These are phyloP conservation scores for Sycobia sp. DNA, from an alignment of 1,140 invertebrate species.

Conservation along the genomic window DNA sequence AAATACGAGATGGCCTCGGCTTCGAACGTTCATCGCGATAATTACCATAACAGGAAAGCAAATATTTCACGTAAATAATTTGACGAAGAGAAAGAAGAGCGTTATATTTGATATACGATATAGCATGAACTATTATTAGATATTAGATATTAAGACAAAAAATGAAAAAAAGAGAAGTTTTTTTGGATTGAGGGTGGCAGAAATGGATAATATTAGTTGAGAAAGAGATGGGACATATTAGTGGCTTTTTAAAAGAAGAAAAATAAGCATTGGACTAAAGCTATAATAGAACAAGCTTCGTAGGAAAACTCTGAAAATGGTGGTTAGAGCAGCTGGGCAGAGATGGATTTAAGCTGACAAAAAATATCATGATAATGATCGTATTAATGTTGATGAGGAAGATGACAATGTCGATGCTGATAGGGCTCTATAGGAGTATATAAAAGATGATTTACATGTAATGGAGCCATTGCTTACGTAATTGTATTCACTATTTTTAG, in stretches of 20 bases:
- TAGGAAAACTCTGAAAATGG: constrained; percentile 11
- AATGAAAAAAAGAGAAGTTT: background rate
- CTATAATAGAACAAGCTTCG: too few relatives aligned
- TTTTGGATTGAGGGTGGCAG: background rate
- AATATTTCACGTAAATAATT: constrained; percentile 2
- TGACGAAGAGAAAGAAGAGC: constrained; percentile 3
- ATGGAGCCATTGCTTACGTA: background rate
- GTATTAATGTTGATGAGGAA: too few relatives aligned
- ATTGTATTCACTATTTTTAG: too few relatives aligned
- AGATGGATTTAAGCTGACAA: too few relatives aligned
- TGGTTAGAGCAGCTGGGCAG: too few relatives aligned
- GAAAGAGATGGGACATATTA: background rate
- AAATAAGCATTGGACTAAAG: too few relatives aligned
- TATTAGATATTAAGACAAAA: background rate
- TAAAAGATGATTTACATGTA: constrained; percentile 18
- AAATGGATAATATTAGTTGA: too few relatives aligned
- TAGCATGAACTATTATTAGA: constrained; percentile 4
- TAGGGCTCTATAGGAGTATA: constrained; percentile 23
- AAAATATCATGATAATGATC: too few relatives aligned
- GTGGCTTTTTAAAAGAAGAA: constrained; percentile 23
- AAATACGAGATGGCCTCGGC: background rate
- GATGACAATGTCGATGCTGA: too few relatives aligned
- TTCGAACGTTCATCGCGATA: background rate
- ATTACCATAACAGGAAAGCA: too few relatives aligned
- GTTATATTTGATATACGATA: background rate